These are phyloP conservation scores for Homarus americanus DNA, from an alignment of 1,140 invertebrate genomes.

Conservation along the genomic window DNA sequence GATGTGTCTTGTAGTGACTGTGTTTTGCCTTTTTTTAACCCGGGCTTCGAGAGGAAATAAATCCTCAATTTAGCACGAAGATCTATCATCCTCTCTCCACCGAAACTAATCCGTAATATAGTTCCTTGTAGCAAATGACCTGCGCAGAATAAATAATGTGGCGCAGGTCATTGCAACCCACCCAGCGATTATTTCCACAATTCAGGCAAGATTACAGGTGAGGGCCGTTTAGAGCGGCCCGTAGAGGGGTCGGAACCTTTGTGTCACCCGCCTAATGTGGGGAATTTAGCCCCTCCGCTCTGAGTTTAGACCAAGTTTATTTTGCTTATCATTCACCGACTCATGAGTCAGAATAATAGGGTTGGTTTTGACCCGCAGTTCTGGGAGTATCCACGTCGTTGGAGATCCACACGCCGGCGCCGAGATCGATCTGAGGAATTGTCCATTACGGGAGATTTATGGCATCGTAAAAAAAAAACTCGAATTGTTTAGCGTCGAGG, in stretches of 20 bases:
- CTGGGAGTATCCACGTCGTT: too few species aligned
- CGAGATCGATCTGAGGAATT: background rate
- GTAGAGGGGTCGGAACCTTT: background rate
- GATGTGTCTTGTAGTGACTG: too few species aligned
- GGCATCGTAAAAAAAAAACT: constrained; percentile 12
- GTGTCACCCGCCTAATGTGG: constrained; percentile 31
- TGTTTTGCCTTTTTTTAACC: background rate
- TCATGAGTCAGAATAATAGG: too few species aligned
- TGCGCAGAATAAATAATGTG: constrained; percentile 16
- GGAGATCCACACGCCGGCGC: too few species aligned
- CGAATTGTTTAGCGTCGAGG: constrained; percentile 15
- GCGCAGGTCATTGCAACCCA: constrained; percentile 3
- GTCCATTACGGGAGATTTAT: constrained; percentile 25
- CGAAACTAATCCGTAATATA: constrained; percentile 34
- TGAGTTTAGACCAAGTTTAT: constrained; percentile 19
- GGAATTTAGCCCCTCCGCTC: constrained; percentile 5
- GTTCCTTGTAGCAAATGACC: background rate
- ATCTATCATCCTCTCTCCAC: constrained; percentile 8
- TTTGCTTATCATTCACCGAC: background rate
- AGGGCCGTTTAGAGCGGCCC: background rate
- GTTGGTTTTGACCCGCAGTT: too few species aligned
- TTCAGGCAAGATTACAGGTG: constrained; percentile 25
- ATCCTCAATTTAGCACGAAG: constrained; percentile 20
- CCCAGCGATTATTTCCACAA: constrained; percentile 22
- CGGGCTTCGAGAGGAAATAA: background rate